These are phyloP conservation scores for Hucho hucho DNA, from an alignment of 2,113 vertebrate species.

Conservation along the genomic window DNA sequence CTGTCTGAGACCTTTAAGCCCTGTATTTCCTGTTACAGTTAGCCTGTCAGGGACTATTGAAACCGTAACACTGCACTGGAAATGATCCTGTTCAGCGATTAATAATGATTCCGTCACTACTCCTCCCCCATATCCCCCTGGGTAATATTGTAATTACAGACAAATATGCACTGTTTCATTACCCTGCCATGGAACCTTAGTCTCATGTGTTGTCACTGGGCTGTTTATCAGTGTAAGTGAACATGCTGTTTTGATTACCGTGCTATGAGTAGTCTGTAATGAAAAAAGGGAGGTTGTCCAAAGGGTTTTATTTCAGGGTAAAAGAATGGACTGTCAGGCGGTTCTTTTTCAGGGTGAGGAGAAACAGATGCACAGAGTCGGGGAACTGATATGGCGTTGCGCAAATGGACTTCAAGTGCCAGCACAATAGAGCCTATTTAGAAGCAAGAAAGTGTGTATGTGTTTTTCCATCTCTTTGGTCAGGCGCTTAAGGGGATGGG, in stretches of 20 bases:
- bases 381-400: constrained; percentile 53
- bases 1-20: constrained; percentile 21
- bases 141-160: constrained; percentile 65
- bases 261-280: constrained; percentile 54
- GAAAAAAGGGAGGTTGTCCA: constrained; percentile 48
- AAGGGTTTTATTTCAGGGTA: constrained; percentile 37
- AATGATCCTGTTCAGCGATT: constrained; percentile 49
- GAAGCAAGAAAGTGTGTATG: constrained; percentile 40
- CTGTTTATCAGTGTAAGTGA: constrained; percentile 56
- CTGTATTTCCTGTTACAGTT: constrained; percentile 46
- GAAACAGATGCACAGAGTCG: constrained; percentile 63
- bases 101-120: constrained; percentile 50
- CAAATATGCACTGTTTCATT: constrained; percentile 65
- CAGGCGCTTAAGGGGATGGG: constrained; percentile 41
- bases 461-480: constrained; percentile 38
- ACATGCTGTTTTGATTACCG: constrained; percentile 68
- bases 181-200: constrained; percentile 49
- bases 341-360: constrained; percentile 48
- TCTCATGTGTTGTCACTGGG: constrained; percentile 50
- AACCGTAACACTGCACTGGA: constrained; percentile 47
- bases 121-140: constrained; percentile 46
- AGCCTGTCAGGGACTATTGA: constrained; percentile 51
- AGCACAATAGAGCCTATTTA: constrained; percentile 63
- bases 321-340: constrained; percentile 39
- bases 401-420: constrained; percentile 59